Evolutionary conservation across 2,888 invertebrate species (phyloP).

Genomic region (Campaea margaritaria): DNA sequence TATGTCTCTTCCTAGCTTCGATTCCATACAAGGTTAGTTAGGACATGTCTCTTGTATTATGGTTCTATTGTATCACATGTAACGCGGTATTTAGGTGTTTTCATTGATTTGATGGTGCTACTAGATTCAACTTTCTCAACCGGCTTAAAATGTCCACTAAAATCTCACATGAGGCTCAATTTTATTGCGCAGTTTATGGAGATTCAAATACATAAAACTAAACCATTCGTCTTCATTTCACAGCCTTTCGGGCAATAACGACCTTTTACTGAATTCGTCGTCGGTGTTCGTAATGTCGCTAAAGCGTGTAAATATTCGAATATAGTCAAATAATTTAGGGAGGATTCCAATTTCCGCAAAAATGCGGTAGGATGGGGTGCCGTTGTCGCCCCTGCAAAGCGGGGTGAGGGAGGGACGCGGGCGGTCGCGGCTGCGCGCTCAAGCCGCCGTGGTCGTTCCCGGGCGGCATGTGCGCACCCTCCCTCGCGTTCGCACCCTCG

Average conservation of each 20-base stretch:
- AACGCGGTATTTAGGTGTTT: too few relatives aligned
- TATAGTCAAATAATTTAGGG: constrained; percentile 56
- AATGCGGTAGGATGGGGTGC: constrained; percentile 69
- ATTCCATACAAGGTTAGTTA: too few relatives aligned
- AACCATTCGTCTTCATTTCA: constrained; percentile 25
- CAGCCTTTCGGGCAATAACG: constrained; percentile 19
- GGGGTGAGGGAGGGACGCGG: constrained; percentile 55
- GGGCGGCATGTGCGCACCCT: constrained; percentile 63
- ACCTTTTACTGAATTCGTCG: constrained; percentile 26
- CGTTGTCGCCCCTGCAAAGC: constrained; percentile 68
- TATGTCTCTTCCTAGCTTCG: too few relatives aligned
- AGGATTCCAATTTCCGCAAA: constrained; percentile 80
- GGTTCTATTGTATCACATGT: too few relatives aligned
- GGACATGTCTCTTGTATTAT: too few relatives aligned
- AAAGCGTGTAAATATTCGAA: constrained; percentile 40
- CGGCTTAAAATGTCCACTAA: background rate
- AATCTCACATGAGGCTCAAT: background rate
- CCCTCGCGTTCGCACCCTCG: constrained; percentile 46
- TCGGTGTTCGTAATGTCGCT: constrained; percentile 30
- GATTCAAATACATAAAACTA: constrained; percentile 7
- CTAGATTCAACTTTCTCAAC: background rate
- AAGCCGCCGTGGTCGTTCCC: constrained; percentile 48
- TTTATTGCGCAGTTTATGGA: background rate
- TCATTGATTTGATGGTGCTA: too few relatives aligned
- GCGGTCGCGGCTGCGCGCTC: constrained; percentile 66